Conservation (phyloP, 2,888 invertebrate species). For the Epinotia nisella region DNA sequence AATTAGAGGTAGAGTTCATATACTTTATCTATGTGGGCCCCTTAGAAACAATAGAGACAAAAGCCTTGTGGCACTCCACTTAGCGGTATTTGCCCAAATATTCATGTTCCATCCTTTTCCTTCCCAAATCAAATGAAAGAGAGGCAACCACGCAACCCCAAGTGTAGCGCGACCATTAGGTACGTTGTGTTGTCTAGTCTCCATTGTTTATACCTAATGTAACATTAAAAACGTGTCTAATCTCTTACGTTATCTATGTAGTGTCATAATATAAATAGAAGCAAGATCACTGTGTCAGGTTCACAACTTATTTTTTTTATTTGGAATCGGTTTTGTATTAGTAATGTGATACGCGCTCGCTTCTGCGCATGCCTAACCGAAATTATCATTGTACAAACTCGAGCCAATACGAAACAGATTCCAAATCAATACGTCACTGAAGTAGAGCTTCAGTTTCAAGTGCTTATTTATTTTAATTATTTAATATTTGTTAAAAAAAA, state of each 20-base stretch:
- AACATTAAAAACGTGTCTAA: neutral
- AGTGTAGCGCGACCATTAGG: too few species aligned
- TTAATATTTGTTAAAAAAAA: too few species aligned
- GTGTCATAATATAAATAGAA: neutral
- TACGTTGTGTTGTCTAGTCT: slow-evolving; percentile 17
- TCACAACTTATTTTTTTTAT: too few species aligned
- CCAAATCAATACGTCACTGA: neutral
- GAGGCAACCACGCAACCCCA: too few species aligned
- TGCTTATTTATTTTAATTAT: too few species aligned
- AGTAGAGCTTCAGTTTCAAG: neutral
- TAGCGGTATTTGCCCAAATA: too few species aligned
- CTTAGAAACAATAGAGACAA: neutral
- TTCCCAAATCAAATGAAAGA: too few species aligned
- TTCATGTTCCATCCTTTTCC: too few species aligned
- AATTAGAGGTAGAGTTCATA: neutral
- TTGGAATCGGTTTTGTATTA: neutral
- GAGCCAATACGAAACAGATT: neutral
- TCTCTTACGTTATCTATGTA: neutral
- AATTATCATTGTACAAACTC: neutral
- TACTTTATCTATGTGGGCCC: neutral
- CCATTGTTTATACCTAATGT: slow-evolving; percentile 18
- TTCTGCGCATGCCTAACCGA: too few species aligned
- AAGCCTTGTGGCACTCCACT: too few species aligned
- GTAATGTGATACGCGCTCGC: neutral
- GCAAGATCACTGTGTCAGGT: too few species aligned